These are phyloP conservation scores for Abrostola triplasia DNA, from an alignment of 2,888 invertebrate species.

Conservation along the genomic window DNA sequence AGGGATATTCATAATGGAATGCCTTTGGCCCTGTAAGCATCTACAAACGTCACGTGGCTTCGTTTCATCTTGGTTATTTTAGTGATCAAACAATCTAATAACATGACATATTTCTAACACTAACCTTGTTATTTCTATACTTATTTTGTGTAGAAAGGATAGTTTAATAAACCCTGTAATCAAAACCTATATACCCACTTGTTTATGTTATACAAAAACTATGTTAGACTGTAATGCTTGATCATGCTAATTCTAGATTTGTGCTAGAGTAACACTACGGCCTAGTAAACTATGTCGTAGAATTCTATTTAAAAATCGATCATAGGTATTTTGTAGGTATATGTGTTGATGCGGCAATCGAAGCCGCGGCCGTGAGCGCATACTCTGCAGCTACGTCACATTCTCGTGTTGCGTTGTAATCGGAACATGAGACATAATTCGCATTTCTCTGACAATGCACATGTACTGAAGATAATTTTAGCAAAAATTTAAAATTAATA, in stretches of 20 bases:
- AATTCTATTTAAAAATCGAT: slow-evolving; percentile 49
- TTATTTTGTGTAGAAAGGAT: too few species aligned
- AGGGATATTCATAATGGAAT: slow-evolving; percentile 29
- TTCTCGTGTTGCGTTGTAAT: slow-evolving; percentile 15
- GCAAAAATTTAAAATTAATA: too few species aligned
- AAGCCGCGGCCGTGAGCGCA: slow-evolving; percentile 39
- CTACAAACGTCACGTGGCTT: background rate
- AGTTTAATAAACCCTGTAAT: too few species aligned
- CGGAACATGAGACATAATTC: background rate
- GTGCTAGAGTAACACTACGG: slow-evolving; percentile 27
- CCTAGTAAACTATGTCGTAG: slow-evolving; percentile 25
- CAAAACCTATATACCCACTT: too few species aligned
- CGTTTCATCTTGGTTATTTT: too few species aligned
- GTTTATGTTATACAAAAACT: too few species aligned
- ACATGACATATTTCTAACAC: too few species aligned
- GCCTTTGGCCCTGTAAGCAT: slow-evolving; percentile 13
- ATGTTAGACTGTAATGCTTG: too few species aligned
- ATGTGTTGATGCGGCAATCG: slow-evolving; percentile 35
- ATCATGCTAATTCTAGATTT: slow-evolving; percentile 12
- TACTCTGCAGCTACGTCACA: slow-evolving; percentile 16
- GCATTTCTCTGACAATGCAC: background rate
- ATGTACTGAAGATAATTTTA: background rate
- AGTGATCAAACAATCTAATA: too few species aligned
- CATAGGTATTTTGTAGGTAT: slow-evolving; percentile 29
- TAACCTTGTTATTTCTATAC: too few species aligned